Base-by-base conservation (phyloP, 1,140 invertebrate genomes). In the Stegodyphus dumicola region DNA sequence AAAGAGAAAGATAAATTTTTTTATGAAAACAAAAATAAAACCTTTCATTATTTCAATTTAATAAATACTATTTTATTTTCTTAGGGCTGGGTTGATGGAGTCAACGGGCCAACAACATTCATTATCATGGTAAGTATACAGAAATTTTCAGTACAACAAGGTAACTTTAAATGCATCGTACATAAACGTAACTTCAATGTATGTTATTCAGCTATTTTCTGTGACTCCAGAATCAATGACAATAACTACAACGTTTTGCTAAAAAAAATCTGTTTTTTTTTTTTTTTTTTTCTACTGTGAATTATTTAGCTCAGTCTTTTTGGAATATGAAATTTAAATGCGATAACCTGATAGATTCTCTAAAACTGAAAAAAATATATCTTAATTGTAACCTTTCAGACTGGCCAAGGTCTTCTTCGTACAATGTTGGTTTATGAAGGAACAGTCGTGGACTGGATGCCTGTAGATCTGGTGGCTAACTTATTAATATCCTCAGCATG, bases 81-180 rank as follows among this genome's bases (percentile, higher is more conserved):
- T 60, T 88, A 91, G 90, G 91, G 91, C n/a, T 93, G 92, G 92
- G 92, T 92, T 53, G 92, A 93, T 86, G 93, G 93, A 86, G 90
- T 91, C 80, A 93, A 93, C 89, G 92, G 92, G 56, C 91, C 92
- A 48, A 92, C 92, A 89, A 91, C 92, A 48, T 89, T 93, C 33
- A 92, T 92, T 85, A 90, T 92, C 67, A 92, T 92, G 71, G 91
- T 88, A 81, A 78, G 87, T 56, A 18, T 64, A 67, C 15, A 10
- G 56, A 33, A 33, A 33, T 33, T 33, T 33, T 33, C 33, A 33
- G 33, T 33, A 33, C 33, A 33, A 33, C 33, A 33, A 33, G 1
- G 33, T 33, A 33, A 33, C 33, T 33, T 33, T 33, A 33, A 33
- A 33, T 33, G 33, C 33, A 33, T 33, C 33, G 33, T 33, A 1